These are phyloP conservation scores for Limanda limanda DNA, from an alignment of 2,113 vertebrate species.

Conservation along the genomic window DNA sequence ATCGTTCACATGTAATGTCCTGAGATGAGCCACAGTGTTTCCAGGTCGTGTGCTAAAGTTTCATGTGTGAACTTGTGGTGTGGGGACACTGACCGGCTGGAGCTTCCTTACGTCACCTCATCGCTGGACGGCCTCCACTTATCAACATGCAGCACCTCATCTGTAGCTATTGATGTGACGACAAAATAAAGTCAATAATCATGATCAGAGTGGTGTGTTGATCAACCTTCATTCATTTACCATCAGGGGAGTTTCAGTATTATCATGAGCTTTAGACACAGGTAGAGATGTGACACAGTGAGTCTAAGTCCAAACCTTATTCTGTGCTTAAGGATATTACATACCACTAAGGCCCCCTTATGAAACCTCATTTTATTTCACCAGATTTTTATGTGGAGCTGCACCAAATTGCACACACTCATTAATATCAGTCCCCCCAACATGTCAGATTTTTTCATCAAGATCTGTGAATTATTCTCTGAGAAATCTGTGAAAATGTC, in stretches of 20 bases:
- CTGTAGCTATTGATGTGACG: conserved; percentile 66
- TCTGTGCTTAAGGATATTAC: no score
- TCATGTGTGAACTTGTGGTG: conserved; percentile 22
- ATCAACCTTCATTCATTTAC: background rate
- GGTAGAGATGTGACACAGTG: background rate
- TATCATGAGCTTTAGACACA: background rate
- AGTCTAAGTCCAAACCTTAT: background rate
- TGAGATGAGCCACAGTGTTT: conserved; percentile 19
- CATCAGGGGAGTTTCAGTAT: background rate
- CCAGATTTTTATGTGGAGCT: no score
- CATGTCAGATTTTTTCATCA: no score
- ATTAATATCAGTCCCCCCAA: no score
- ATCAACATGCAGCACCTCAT: conserved; percentile 39
- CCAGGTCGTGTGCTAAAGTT: conserved; percentile 43
- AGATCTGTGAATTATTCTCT: no score
- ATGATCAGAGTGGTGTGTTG: conserved; percentile 23
- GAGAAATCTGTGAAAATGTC: no score
- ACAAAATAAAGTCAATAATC: conserved; percentile 69
- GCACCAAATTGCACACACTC: no score
- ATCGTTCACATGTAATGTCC: conserved; percentile 39
- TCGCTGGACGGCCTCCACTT: conserved; percentile 19
- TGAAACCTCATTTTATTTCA: no score
- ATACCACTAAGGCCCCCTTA: no score
- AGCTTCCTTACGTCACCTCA: conserved; percentile 10
- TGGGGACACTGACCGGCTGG: conserved; percentile 19